Percentiles rank a stretch among this genome's conserved stretches.
Conservation (phyloP, 1,140 invertebrate genomes). For the Drosophila kepulauana region DNA sequence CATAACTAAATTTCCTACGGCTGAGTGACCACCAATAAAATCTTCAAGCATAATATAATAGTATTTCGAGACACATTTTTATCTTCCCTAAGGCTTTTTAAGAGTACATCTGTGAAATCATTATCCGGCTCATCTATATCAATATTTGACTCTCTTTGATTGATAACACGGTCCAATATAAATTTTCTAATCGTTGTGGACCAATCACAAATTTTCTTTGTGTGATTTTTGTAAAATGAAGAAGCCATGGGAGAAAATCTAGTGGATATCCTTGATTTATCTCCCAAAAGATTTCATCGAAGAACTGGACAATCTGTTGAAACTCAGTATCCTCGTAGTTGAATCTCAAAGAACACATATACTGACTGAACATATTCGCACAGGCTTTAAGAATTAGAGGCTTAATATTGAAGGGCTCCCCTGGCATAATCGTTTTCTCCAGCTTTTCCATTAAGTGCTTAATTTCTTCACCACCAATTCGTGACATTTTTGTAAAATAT, state of each 20-base stretch:
- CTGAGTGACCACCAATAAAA: constrained; percentile 94
- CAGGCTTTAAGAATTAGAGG: constrained; percentile 89
- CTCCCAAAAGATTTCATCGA: constrained; percentile 95
- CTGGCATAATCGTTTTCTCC: constrained; percentile 77
- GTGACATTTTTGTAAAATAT: constrained; percentile 89
- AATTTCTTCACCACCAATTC: constrained; percentile 88
- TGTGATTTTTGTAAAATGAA: constrained; percentile 89
- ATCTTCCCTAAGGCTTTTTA: constrained; percentile 88
- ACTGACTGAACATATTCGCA: constrained; percentile 93
- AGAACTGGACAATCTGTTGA: constrained; percentile 88
- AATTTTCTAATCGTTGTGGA: constrained; percentile 90
- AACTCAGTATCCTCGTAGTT: constrained; percentile 89
- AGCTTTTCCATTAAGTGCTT: constrained; percentile 87
- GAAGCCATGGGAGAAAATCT: constrained; percentile 94
- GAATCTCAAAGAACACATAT: constrained; percentile 93
- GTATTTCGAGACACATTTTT: constrained; percentile 88
- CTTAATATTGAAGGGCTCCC: constrained; percentile 86
- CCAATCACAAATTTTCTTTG: constrained; percentile 89
- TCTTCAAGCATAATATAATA: constrained; percentile 93
- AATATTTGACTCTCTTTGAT: constrained; percentile 87
- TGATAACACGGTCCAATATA: constrained; percentile 90
- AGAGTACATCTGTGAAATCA: constrained; percentile 91
- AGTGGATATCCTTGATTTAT: constrained; percentile 95
- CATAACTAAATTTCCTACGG: constrained; percentile 93
- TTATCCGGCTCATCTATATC: constrained; percentile 86